These are phyloP conservation scores for Axea sp. DNA, from an alignment of 2,888 invertebrate species.

Conservation along the genomic window DNA sequence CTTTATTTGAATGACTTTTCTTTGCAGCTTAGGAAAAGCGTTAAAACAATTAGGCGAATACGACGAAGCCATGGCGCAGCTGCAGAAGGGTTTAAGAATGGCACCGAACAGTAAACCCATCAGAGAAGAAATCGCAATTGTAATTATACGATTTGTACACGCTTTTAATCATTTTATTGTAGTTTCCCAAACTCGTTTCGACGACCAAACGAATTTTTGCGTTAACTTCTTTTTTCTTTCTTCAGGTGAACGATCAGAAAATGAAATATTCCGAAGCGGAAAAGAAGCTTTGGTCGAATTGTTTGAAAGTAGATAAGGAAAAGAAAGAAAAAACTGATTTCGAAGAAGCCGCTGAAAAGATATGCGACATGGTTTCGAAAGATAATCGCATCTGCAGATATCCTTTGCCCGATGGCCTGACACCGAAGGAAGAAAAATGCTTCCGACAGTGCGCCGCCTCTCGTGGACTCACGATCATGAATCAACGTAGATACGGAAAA, in stretches of 20 bases:
- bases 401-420: constrained; percentile 80
- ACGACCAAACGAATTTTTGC: too few relatives aligned
- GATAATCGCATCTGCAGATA: constrained; percentile 79
- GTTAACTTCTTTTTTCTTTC: constrained; percentile 14
- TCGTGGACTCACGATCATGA: constrained; percentile 80
- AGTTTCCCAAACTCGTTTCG: too few relatives aligned
- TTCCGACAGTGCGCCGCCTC: constrained; percentile 80
- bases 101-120: constrained; percentile 82
- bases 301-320: constrained; percentile 66
- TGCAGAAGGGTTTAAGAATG: constrained; percentile 81
- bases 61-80: constrained; percentile 81
- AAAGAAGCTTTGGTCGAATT: constrained; percentile 77
- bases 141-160: constrained; percentile 66
- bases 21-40: constrained; percentile 86
- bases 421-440: constrained; percentile 79
- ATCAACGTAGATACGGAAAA: constrained; percentile 67
- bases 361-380: constrained; percentile 80
- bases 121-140: constrained; percentile 80
- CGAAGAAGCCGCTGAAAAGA: constrained; percentile 78
- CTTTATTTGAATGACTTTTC: too few relatives aligned
- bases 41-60: constrained; percentile 83
- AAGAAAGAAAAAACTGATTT: constrained; percentile 66
- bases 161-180: neutral
- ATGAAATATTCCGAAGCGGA: constrained; percentile 74
- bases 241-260: constrained; percentile 69